phyloP scores from a whole-genome alignment of 2,113 vertebrate genomes.

The Pelusios castaneus region DNA sequence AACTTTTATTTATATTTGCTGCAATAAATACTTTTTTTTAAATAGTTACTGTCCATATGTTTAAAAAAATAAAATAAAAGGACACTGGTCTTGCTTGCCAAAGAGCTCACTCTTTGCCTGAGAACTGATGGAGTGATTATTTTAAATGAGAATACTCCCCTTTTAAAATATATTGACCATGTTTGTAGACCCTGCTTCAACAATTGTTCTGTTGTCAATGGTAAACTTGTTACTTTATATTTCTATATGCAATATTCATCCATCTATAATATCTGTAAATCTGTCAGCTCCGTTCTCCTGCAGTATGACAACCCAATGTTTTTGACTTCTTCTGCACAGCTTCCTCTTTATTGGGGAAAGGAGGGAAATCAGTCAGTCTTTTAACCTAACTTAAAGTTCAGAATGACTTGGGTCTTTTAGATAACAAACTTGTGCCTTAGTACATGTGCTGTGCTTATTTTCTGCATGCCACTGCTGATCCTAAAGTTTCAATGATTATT shows the following conservation, averaged over 20 bases:
- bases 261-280: background rate
- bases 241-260: background rate
- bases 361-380: background rate
- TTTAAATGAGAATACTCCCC: background rate
- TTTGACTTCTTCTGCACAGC: background rate
- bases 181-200: background rate
- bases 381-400: constrained; percentile 4
- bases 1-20: background rate
- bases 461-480: background rate
- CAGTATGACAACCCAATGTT: background rate
- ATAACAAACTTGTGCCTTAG: background rate
- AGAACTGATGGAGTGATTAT: background rate
- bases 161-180: background rate
- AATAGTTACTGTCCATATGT: background rate
- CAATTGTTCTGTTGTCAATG: background rate
- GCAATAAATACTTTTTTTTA: background rate
- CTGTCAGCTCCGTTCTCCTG: background rate
- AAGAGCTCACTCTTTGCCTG: background rate
- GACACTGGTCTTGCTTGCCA: background rate
- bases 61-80: background rate
- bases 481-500: background rate
- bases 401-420: background rate
- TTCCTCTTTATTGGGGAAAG: background rate
- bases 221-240: background rate
- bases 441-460: background rate